Conservation (phyloP, 2,888 invertebrate species). For the Drosophila parthenogenetica region DNA sequence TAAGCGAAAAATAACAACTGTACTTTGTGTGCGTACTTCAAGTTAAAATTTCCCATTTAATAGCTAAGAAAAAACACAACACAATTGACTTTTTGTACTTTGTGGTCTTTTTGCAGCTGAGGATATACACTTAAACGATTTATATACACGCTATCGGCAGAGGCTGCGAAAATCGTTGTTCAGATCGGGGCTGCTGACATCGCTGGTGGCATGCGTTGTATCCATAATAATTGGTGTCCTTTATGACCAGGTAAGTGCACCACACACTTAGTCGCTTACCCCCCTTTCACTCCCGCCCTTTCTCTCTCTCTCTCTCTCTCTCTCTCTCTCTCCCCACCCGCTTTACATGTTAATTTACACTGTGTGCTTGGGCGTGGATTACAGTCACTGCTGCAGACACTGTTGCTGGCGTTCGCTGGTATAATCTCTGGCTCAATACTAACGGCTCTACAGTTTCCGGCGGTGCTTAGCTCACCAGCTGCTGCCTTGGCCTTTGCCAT, state of each 20-base stretch:
- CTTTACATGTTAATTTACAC: conserved; percentile 15
- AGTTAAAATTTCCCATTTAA: conserved; percentile 43
- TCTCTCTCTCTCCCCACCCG: too few species aligned
- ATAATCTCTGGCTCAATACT: conserved; percentile 83
- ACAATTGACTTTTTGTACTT: conserved; percentile 27
- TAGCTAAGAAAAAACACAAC: conserved; percentile 13
- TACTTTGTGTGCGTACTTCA: conserved; percentile 7
- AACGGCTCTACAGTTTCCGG: conserved; percentile 84
- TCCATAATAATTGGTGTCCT: conserved; percentile 83
- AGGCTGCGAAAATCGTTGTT: conserved; percentile 85
- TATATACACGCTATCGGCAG: conserved; percentile 85
- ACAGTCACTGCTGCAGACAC: conserved; percentile 78
- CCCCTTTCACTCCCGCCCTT: too few species aligned
- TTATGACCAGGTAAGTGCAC: conserved; percentile 79
- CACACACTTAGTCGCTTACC: conserved; percentile 7
- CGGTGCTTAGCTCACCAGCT: conserved; percentile 84
- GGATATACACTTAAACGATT: conserved; percentile 85
- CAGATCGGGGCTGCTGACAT: conserved; percentile 84
- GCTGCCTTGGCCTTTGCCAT: conserved; percentile 84
- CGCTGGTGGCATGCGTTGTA: conserved; percentile 83
- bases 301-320: too few species aligned
- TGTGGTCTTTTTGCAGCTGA: conserved; percentile 77
- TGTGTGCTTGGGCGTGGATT: conserved; percentile 27
- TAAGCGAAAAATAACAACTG: conserved; percentile 1
- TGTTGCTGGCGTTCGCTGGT: conserved; percentile 80